These are phyloP conservation scores for Entomobrya multifasciata DNA, from an alignment of 2,888 invertebrate species.

Conservation along the genomic window DNA sequence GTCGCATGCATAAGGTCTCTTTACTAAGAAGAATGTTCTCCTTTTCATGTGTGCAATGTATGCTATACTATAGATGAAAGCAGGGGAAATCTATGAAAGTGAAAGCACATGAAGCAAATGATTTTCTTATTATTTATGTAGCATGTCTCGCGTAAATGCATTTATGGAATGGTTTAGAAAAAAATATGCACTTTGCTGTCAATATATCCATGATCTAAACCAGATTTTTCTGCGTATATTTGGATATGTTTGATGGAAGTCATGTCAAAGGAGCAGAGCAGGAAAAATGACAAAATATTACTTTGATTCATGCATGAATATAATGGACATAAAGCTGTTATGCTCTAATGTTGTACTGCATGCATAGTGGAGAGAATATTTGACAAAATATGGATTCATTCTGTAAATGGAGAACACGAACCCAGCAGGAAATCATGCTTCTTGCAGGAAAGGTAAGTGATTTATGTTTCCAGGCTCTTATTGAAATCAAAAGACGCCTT, in stretches of 20 bases:
- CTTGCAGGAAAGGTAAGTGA: slow-evolving; percentile 56
- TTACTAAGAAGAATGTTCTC: too few species aligned
- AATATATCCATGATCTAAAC: neutral
- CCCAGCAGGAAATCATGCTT: slow-evolving; percentile 44
- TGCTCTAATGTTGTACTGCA: neutral
- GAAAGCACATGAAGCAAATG: neutral
- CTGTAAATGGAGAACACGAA: slow-evolving; percentile 47
- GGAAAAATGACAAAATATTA: neutral
- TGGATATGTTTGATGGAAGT: slow-evolving; percentile 5
- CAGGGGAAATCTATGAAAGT: neutral
- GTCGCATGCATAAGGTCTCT: too few species aligned
- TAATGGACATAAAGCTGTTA: neutral
- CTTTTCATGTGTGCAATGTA: too few species aligned
- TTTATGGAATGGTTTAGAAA: neutral
- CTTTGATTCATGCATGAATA: neutral
- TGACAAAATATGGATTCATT: slow-evolving; percentile 46
- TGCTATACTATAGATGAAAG: too few species aligned
- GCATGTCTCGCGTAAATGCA: neutral
- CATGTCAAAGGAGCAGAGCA: neutral
- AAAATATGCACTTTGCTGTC: neutral
- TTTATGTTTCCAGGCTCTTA: slow-evolving; percentile 62
- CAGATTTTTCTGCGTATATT: neutral
- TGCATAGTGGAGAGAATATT: slow-evolving; percentile 2
- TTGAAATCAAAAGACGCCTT: slow-evolving; percentile 64
- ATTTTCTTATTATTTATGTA: neutral